Evolutionary conservation across 2,113 vertebrate genomes (phyloP), one percentile per base, ranked within the genome.

Genomic region (Diadophis punctatus): DNA sequence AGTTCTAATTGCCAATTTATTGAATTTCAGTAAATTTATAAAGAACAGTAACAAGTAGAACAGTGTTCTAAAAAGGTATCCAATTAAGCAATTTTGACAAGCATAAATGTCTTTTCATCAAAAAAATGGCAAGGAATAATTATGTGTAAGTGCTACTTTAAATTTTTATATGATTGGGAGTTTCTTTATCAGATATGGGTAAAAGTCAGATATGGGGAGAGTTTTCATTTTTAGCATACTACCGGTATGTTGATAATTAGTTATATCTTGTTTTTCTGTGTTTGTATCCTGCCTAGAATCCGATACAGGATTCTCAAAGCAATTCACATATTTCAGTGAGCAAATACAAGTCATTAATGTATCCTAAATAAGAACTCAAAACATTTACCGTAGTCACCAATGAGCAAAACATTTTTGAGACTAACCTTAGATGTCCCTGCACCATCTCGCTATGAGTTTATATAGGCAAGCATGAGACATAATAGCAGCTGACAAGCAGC

Each of bases 31-130:
- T 90, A 90, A 90, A 90, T 93, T 86, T 86, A 52, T 90, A 63
- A 86, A 88, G 14, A 63, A 60, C 4, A 34, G n/a, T 60, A 25
- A 63, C 43, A 52, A 86, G 39, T 8, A 43, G n/a, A n/a, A n/a
- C n/a, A n/a, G n/a, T 43, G 46, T 86, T 93, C 74, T 88, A 86
- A 63, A 86, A 90, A 60, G 39, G 23, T 51, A 92, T 63, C 60
- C 23, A 86, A 22, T 90, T 46, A 92, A 86, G 48, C 8, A 63
- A 22, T 30, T 23, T 86, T 90, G 92, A 23, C 88, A 92, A 86
- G 30, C 16, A 87, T 90, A 90, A 90, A 49, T 90, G 16, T 34
- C 43, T 90, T 93, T 93, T 86, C 80, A 93, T 90, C 46, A 63
- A 43, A 92, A 43, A 90, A 85, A 86, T 63, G 88, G 46, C 74